A percentile compares a stretch with the other conserved stretches of the same genome.
These are phyloP conservation scores for Apamea sordens DNA, from an alignment of 2,888 invertebrate species.

Conservation along the genomic window DNA sequence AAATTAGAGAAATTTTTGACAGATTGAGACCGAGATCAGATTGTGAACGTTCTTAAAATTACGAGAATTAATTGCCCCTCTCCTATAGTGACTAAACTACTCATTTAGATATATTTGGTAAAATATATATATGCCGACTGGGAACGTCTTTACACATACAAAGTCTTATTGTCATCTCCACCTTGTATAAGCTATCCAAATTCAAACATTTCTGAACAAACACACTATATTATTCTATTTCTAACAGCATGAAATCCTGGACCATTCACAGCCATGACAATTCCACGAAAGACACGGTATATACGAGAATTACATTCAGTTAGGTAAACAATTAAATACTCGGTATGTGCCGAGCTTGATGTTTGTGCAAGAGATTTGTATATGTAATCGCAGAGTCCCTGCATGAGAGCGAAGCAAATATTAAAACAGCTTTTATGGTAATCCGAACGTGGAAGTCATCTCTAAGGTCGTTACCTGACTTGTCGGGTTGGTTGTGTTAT, in stretches of 20 bases:
- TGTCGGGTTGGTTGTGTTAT: neutral
- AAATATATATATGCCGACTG: too few relatives aligned
- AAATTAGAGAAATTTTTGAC: too few relatives aligned
- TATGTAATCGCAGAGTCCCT: slow-evolving; percentile 36
- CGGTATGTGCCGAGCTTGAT: slow-evolving; percentile 24
- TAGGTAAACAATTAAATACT: slow-evolving; percentile 51
- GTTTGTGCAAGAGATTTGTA: slow-evolving; percentile 52
- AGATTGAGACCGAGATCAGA: too few relatives aligned
- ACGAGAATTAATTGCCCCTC: too few relatives aligned
- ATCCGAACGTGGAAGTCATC: slow-evolving; percentile 24
- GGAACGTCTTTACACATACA: too few relatives aligned
- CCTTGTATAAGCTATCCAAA: neutral
- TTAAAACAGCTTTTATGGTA: slow-evolving; percentile 45
- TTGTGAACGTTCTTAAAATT: too few relatives aligned
- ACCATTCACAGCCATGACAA: neutral
- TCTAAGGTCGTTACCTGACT: slow-evolving; percentile 4
- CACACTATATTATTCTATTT: neutral
- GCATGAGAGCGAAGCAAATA: slow-evolving; percentile 38
- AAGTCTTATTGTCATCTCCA: too few relatives aligned
- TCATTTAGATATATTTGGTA: too few relatives aligned
- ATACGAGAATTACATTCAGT: slow-evolving; percentile 32
- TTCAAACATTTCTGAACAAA: neutral
- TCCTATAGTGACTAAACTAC: too few relatives aligned
- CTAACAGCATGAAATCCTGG: neutral
- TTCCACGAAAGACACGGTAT: neutral